phyloP scores from a whole-genome alignment of 2,888 invertebrate species.

The Zonitis immaculata region DNA sequence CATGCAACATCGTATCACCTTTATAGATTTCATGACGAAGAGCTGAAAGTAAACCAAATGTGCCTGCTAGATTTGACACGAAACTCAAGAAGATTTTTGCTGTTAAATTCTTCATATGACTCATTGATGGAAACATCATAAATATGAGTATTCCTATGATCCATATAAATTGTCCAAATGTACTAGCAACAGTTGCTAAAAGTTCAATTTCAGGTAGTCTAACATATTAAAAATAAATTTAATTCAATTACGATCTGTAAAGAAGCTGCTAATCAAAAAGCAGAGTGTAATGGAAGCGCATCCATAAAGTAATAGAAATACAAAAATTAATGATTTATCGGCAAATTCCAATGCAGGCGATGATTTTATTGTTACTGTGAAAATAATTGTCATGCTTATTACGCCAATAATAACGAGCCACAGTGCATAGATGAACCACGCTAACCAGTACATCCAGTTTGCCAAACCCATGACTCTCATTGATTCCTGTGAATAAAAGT shows the following conservation, averaged over 20 bases:
- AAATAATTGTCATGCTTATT: slow-evolving; percentile 6
- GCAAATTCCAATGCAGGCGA: slow-evolving; percentile 8
- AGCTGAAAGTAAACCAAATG: too few species aligned
- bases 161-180: too few species aligned
- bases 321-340: slow-evolving; percentile 3
- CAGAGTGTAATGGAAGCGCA: slow-evolving; percentile 9
- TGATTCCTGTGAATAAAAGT: slow-evolving; percentile 7
- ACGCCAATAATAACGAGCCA: slow-evolving; percentile 6
- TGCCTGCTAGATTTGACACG: too few species aligned
- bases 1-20: slow-evolving; percentile 53
- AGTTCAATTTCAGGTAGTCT: background rate
- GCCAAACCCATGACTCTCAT: slow-evolving; percentile 19
- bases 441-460: slow-evolving; percentile 14
- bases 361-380: slow-evolving; percentile 5
- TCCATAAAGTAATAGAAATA: slow-evolving; percentile 7
- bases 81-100: too few species aligned
- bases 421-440: slow-evolving; percentile 11
- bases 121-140: too few species aligned
- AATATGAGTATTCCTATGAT: too few species aligned
- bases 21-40: slow-evolving; percentile 57
- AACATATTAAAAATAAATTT: background rate
- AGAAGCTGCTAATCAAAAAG: slow-evolving; percentile 13
- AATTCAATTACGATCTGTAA: slow-evolving; percentile 8
- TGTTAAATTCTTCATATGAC: too few species aligned
- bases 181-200: too few species aligned